Conservation (phyloP, 2,888 invertebrate species). For the Subacronicta megacephala region DNA sequence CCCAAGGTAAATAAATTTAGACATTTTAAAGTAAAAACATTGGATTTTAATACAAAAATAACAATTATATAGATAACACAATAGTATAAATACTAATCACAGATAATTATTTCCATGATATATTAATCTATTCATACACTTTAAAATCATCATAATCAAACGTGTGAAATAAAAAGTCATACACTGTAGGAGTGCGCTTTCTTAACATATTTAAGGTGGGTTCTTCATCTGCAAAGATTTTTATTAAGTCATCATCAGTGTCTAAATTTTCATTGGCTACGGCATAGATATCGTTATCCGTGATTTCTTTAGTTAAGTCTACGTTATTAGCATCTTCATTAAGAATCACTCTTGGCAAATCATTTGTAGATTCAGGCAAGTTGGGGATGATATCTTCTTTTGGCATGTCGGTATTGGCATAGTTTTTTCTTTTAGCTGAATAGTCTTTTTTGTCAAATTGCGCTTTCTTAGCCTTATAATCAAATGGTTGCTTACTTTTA, state of each 20-base stretch:
- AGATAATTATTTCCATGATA: neutral
- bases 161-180: constrained; percentile 35
- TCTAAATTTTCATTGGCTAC: constrained; percentile 4
- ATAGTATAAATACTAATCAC: constrained; percentile 9
- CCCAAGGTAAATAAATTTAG: constrained; percentile 6
- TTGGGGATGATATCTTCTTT: constrained; percentile 16
- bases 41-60: constrained; percentile 14
- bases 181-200: constrained; percentile 37
- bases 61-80: neutral
- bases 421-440: constrained; percentile 35
- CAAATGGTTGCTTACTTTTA: constrained; percentile 38
- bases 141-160: constrained; percentile 32
- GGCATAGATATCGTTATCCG: constrained; percentile 1
- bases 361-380: constrained; percentile 5
- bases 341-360: constrained; percentile 27
- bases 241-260: neutral
- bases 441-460: constrained; percentile 51
- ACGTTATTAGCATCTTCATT: constrained; percentile 25
- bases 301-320: constrained; percentile 23
- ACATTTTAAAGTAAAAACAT: neutral
- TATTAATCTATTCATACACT: constrained; percentile 33
- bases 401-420: constrained; percentile 7
- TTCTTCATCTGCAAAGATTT: constrained; percentile 13
- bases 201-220: constrained; percentile 8
- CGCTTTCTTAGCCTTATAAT: constrained; percentile 55